Evolutionary conservation across 2,888 invertebrate genomes (phyloP).

Genomic region (Microctonus aethiopoides): DNA sequence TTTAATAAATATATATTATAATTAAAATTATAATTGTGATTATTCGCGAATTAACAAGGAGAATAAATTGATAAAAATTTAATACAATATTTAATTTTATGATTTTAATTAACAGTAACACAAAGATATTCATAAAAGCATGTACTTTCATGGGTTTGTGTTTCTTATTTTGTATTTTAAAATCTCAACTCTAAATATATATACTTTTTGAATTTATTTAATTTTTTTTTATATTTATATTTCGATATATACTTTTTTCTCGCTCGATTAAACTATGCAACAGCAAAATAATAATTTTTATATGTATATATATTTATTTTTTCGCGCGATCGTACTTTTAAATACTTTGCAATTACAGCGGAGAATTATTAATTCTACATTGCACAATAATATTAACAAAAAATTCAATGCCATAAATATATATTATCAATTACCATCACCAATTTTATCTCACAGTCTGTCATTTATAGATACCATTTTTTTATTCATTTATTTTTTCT

Average conservation of each 20-base stretch:
- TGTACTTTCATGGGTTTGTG: conserved; percentile 67
- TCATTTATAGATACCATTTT: background rate
- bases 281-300: conserved; percentile 52
- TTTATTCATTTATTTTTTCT: background rate
- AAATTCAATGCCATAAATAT: background rate
- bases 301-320: conserved; percentile 41
- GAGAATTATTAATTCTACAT: background rate
- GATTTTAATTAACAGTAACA: conserved; percentile 2
- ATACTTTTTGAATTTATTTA: conserved; percentile 42
- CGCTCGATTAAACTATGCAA: conserved; percentile 51
- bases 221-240: conserved; percentile 48
- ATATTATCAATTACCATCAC: background rate
- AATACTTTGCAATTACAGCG: background rate
- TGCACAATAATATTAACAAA: background rate
- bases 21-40: too few species aligned
- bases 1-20: too few species aligned
- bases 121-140: conserved; percentile 53
- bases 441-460: background rate
- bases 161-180: conserved; percentile 55
- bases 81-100: background rate
- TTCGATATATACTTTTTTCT: conserved; percentile 46
- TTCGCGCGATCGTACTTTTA: conserved; percentile 5
- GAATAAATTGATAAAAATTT: background rate
- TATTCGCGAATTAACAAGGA: background rate
- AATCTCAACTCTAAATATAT: conserved; percentile 61